Evolutionary conservation across 2,113 vertebrate genomes (phyloP).

Genomic region (Chamaetylas fuelleborni): DNA sequence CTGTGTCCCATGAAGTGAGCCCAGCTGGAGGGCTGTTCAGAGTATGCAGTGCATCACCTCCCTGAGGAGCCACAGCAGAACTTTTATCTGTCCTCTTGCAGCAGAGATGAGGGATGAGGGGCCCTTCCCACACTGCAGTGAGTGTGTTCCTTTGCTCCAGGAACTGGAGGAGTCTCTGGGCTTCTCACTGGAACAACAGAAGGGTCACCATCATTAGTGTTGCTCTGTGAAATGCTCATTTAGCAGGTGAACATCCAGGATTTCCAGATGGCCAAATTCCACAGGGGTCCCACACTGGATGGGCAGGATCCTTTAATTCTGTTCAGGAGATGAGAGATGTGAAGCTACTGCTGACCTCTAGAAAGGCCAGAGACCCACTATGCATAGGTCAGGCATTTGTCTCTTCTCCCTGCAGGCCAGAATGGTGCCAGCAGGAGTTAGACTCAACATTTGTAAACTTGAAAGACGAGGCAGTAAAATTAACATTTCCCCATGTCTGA

Average conservation of each 20-base stretch:
- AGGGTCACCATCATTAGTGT: constrained; percentile 33
- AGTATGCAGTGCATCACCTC: neutral
- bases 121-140: neutral
- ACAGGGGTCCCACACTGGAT: neutral
- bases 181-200: neutral
- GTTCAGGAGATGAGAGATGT: neutral
- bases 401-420: neutral
- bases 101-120: neutral
- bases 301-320: neutral
- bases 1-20: accelerated
- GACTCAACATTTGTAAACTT: constrained; percentile 8
- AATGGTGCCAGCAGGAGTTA: neutral
- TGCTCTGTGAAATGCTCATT: neutral
- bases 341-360: neutral
- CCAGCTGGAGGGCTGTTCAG: accelerated
- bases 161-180: neutral
- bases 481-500: neutral
- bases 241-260: neutral
- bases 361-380: neutral
- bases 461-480: neutral
- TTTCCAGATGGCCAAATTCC: constrained; percentile 34
- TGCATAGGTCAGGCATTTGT: neutral
- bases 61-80: neutral
- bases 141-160: neutral
- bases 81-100: neutral